A percentile compares a stretch with the other conserved stretches of the same genome.
Evolutionary conservation across 2,113 vertebrate genomes (phyloP).

Genomic region (Odobenus rosmarus): DNA sequence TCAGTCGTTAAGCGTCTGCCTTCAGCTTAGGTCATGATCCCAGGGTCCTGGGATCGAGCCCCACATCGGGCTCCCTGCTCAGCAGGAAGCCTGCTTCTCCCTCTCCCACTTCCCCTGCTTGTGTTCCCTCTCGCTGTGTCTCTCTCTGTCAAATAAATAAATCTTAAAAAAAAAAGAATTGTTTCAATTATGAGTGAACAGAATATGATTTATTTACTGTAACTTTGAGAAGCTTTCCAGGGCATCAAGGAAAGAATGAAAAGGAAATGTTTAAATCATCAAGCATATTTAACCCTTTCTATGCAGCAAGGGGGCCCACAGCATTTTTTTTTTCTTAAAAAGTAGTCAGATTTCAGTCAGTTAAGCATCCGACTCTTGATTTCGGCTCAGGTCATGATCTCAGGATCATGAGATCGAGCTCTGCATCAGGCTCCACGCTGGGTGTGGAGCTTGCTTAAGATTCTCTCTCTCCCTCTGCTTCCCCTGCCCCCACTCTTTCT

Average conservation of each 20-base stretch:
- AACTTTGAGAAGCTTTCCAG: constrained; percentile 29
- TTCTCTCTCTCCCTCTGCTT: not conserved
- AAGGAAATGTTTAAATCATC: constrained; percentile 8
- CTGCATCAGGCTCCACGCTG: not conserved
- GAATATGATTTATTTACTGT: not conserved
- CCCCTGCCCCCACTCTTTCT: not conserved
- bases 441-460: not conserved
- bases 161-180: not conserved
- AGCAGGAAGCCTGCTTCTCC: too few relatives aligned
- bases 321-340: constrained; percentile 41
- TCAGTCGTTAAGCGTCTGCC: too few relatives aligned
- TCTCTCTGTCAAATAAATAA: too few relatives aligned
- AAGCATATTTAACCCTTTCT: constrained; percentile 3
- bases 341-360: not conserved
- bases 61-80: too few relatives aligned
- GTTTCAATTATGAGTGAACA: constrained; percentile 19
- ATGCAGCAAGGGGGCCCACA: not conserved
- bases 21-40: too few relatives aligned
- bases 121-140: too few relatives aligned
- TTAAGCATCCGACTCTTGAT: not conserved
- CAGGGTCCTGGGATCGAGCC: too few relatives aligned
- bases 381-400: not conserved
- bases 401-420: not conserved
- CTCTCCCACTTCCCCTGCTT: too few relatives aligned
- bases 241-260: not conserved